phyloP scores from a whole-genome alignment of 1,140 invertebrate species.

The Galleria mellonella region DNA sequence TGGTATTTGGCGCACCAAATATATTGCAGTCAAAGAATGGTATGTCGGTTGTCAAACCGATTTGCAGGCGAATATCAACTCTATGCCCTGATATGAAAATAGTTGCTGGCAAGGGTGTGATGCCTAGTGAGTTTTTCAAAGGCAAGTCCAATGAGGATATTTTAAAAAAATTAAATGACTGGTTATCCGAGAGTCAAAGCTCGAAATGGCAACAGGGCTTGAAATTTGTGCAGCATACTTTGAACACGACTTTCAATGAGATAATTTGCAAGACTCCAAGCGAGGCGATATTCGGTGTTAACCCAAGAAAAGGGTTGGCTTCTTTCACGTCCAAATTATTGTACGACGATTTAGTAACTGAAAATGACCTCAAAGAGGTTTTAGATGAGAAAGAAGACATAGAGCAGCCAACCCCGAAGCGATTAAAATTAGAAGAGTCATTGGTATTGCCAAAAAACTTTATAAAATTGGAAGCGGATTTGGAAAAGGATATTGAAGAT shows the following conservation, averaged over 20 bases:
- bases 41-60: slow-evolving; percentile 22
- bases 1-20: slow-evolving; percentile 43
- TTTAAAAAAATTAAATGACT: slow-evolving; percentile 27
- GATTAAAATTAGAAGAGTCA: slow-evolving; percentile 25
- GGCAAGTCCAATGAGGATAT: slow-evolving; percentile 37
- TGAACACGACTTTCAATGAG: slow-evolving; percentile 31
- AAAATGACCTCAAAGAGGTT: slow-evolving; percentile 24
- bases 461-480: slow-evolving; percentile 27
- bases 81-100: slow-evolving; percentile 32
- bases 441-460: slow-evolving; percentile 27
- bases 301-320: slow-evolving; percentile 27
- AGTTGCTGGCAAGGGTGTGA: slow-evolving; percentile 18
- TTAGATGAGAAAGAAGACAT: slow-evolving; percentile 23
- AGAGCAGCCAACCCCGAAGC: slow-evolving; percentile 8
- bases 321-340: slow-evolving; percentile 21
- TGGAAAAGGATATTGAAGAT: too few relatives aligned
- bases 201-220: slow-evolving; percentile 33
- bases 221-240: slow-evolving; percentile 33
- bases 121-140: slow-evolving; percentile 12
- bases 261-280: slow-evolving; percentile 27
- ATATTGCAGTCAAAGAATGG: slow-evolving; percentile 46
- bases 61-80: slow-evolving; percentile 27
- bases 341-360: slow-evolving; percentile 21
- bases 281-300: slow-evolving; percentile 26
- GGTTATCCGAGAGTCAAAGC: slow-evolving; percentile 21